A percentile compares a stretch with the other conserved stretches of the same genome.
phyloP scores from a whole-genome alignment of 2,797 vertebrate genomes.

The Lithobates sylvaticus region DNA sequence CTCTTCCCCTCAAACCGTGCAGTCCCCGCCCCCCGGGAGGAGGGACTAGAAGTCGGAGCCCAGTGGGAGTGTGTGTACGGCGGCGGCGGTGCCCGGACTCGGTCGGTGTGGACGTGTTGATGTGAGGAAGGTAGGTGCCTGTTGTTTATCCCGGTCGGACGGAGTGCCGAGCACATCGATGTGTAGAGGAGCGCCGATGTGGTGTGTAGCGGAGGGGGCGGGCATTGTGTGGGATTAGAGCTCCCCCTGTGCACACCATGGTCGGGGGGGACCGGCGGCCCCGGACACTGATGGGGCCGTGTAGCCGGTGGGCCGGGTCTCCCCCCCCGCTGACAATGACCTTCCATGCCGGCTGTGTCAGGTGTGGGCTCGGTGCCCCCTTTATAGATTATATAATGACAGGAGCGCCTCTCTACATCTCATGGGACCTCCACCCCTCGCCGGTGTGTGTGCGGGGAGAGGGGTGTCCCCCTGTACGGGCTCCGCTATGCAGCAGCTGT shows the following conservation, averaged over 20 bases:
- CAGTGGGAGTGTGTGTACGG: slow-evolving; percentile 38
- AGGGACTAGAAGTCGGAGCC: slow-evolving; percentile 32
- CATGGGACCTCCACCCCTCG: neutral
- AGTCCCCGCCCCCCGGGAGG: slow-evolving; percentile 3
- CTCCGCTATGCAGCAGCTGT: slow-evolving; percentile 14
- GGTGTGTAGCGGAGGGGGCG: neutral
- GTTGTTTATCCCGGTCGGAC: neutral
- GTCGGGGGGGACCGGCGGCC: too few relatives aligned
- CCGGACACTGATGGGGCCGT: too few relatives aligned
- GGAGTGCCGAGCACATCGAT: neutral
- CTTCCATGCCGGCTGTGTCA: too few relatives aligned
- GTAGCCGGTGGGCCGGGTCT: too few relatives aligned
- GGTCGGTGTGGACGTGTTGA: slow-evolving; percentile 41
- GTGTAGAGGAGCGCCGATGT: neutral
- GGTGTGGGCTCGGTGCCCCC: too few relatives aligned
- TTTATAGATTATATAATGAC: too few relatives aligned
- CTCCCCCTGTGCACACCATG: neutral
- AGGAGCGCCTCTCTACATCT: neutral
- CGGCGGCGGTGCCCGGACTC: slow-evolving; percentile 24
- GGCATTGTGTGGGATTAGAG: neutral
- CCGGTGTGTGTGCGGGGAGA: too few relatives aligned
- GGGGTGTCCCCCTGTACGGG: neutral
- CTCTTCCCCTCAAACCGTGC: neutral
- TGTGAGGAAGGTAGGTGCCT: slow-evolving; percentile 38
- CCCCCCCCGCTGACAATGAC: too few relatives aligned